Conservation (phyloP, 1,140 invertebrate species). For the Sitophilus oryzae region DNA sequence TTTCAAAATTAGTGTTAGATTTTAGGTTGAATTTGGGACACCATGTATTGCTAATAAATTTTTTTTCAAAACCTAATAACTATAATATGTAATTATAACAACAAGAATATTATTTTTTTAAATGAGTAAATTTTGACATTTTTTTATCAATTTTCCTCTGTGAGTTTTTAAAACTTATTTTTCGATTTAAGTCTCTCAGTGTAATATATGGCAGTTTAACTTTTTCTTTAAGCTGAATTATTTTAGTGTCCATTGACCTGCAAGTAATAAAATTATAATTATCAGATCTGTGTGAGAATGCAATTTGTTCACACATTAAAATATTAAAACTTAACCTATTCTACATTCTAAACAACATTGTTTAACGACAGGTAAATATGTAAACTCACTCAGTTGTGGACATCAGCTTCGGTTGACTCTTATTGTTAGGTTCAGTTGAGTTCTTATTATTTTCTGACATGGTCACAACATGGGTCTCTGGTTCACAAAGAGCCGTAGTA, state of each 20-base stretch:
- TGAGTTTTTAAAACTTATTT: conserved; percentile 5
- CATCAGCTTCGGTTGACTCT: not conserved
- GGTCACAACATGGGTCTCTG: not conserved
- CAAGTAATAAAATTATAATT: not conserved
- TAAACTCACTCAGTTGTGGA: not conserved
- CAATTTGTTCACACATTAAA: too few relatives aligned
- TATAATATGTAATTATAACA: too few relatives aligned
- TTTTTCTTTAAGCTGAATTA: conserved; percentile 1
- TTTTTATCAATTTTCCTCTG: too few relatives aligned
- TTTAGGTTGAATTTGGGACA: too few relatives aligned
- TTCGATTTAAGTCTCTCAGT: conserved; percentile 5
- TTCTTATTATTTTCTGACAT: not conserved
- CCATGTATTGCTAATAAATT: too few relatives aligned
- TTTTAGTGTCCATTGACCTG: conserved; percentile 2
- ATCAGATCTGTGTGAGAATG: too few relatives aligned
- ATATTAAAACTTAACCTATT: too few relatives aligned
- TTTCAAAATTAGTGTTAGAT: too few relatives aligned
- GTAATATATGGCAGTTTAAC: not conserved
- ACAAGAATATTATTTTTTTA: conserved; percentile 11
- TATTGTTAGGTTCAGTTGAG: not conserved
- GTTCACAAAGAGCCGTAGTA: not conserved
- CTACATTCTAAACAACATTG: not conserved
- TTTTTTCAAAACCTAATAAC: too few relatives aligned
- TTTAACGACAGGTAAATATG: not conserved
- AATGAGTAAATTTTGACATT: not conserved